Evolutionary conservation across 2,113 vertebrate species (phyloP).

Genomic region (Coturnix japonica): DNA sequence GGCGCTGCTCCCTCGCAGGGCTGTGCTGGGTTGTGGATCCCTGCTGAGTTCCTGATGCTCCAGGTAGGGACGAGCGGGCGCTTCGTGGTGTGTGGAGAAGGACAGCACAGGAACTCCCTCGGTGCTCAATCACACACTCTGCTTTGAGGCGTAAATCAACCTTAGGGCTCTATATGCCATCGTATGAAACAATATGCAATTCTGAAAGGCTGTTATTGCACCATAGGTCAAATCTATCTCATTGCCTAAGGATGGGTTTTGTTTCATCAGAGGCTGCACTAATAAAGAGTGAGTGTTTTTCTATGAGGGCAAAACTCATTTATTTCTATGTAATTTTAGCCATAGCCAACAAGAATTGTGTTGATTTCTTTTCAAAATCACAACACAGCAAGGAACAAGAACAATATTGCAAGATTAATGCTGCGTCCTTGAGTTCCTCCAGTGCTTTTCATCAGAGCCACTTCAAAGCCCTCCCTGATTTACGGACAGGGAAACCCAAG

Average conservation of each 20-base stretch:
- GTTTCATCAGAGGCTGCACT: neutral
- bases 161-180: neutral
- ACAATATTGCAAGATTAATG: neutral
- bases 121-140: neutral
- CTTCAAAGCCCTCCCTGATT: slow-evolving; percentile 13
- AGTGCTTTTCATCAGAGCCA: neutral
- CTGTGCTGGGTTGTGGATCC: neutral
- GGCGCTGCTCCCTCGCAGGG: neutral
- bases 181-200: neutral
- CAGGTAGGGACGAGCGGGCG: neutral
- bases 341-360: neutral
- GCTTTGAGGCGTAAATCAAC: slow-evolving; percentile 24
- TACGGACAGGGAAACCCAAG: neutral
- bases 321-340: neutral
- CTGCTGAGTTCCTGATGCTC: neutral
- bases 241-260: neutral
- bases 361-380: neutral
- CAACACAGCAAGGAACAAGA: neutral
- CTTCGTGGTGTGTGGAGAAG: neutral
- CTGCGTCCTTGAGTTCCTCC: neutral
- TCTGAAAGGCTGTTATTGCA: neutral
- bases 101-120: neutral
- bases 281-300: neutral
- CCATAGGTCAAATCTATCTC: neutral
- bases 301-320: neutral